These are phyloP conservation scores for Beaufortia kweichowensis DNA, from an alignment of 2,113 vertebrate species.

Conservation along the genomic window DNA sequence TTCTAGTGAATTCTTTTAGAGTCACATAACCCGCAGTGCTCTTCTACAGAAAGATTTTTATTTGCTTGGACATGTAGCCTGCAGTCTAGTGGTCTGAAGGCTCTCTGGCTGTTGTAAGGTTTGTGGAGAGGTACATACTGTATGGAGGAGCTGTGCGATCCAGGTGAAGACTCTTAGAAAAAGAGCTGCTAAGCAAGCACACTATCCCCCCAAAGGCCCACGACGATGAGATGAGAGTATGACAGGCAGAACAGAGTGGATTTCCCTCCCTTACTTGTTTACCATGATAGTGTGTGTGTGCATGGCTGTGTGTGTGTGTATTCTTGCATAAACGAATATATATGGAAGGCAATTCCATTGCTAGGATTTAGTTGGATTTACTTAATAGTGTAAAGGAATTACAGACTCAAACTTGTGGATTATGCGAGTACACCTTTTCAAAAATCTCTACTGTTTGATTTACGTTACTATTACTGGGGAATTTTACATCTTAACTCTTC, in stretches of 20 bases:
- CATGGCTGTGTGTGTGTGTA: not conserved
- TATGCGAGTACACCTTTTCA: not conserved
- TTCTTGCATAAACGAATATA: not conserved
- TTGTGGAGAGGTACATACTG: conserved; percentile 27
- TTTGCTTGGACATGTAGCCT: conserved; percentile 30
- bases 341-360: not conserved
- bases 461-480: not conserved
- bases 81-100: conserved; percentile 19
- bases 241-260: conserved; percentile 39
- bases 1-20: not conserved
- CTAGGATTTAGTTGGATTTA: conserved; percentile 8
- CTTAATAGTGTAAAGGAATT: not conserved
- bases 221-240: conserved; percentile 30
- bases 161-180: conserved; percentile 36
- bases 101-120: conserved; percentile 1
- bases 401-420: not conserved
- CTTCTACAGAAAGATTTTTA: not conserved
- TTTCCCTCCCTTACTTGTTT: conserved; percentile 26
- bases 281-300: not conserved
- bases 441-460: not conserved
- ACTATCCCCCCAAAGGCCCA: conserved; percentile 22
- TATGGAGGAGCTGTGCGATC: conserved; percentile 2
- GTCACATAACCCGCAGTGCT: not conserved
- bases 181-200: conserved; percentile 32
- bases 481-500: not conserved